These are phyloP conservation scores for Nebria salina DNA, from an alignment of 2,888 invertebrate genomes.

Conservation along the genomic window DNA sequence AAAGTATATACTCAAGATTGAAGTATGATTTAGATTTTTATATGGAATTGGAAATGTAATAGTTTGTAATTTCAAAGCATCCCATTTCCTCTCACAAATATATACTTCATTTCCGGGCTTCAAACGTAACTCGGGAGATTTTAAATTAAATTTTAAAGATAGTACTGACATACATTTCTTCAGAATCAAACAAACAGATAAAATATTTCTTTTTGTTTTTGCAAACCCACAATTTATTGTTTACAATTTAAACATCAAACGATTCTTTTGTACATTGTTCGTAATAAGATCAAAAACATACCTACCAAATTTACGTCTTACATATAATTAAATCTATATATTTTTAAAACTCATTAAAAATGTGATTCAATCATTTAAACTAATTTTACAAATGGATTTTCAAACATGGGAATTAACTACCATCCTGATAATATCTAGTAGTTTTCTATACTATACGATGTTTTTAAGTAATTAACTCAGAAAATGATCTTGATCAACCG, in stretches of 20 bases:
- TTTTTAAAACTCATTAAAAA: no score
- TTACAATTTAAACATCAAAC: background rate
- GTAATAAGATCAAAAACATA: no score
- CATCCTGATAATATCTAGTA: no score
- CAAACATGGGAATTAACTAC: no score
- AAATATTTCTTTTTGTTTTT: background rate
- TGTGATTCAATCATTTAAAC: no score
- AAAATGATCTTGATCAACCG: no score
- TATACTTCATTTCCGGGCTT: background rate
- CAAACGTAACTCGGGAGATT: background rate
- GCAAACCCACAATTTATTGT: background rate
- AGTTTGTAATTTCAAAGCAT: background rate
- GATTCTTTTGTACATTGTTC: background rate
- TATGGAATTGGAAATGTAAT: background rate
- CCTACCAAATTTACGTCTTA: no score
- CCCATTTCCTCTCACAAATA: background rate
- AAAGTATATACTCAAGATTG: no score
- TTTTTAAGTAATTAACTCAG: no score
- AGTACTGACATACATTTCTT: background rate
- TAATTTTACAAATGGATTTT: no score
- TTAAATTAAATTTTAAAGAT: slow-evolving; percentile 1
- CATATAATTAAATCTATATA: no score
- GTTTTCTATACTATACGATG: no score
- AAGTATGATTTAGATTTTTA: background rate
- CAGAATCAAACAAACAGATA: background rate